These are phyloP conservation scores for Pemphigus obesinymphae DNA, from an alignment of 1,140 invertebrate genomes.

Conservation along the genomic window DNA sequence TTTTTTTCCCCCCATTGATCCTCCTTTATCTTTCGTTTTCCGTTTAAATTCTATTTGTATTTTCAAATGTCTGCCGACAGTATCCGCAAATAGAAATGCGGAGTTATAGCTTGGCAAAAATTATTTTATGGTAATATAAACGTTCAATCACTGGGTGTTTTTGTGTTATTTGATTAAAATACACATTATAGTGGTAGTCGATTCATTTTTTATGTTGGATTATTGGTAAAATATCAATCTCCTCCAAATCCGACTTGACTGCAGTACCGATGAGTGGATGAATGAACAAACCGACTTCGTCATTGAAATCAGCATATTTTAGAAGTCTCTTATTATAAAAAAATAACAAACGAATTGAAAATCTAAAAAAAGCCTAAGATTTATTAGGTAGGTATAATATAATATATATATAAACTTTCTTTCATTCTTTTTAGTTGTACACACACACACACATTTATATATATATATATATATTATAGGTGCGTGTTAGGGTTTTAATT, in stretches of 20 bases:
- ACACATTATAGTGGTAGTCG: background rate
- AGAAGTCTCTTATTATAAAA: background rate
- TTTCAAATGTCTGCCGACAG: background rate
- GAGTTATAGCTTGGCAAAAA: background rate
- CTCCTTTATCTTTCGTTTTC: background rate
- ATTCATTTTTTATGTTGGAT: slow-evolving; percentile 14
- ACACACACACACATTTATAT: too few species aligned
- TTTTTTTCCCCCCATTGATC: background rate
- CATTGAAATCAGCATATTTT: background rate
- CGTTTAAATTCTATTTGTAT: background rate
- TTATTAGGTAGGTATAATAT: background rate
- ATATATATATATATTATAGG: too few species aligned
- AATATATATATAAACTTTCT: background rate
- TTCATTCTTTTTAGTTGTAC: too few species aligned
- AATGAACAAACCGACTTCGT: background rate
- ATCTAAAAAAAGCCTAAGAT: background rate
- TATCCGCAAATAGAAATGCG: background rate
- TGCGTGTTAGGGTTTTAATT: too few species aligned
- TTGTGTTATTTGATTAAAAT: slow-evolving; percentile 3
- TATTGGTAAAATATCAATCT: background rate
- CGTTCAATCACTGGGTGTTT: background rate
- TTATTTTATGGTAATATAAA: slow-evolving; percentile 16
- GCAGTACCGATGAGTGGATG: background rate
- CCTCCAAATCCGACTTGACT: background rate
- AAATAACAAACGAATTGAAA: background rate